These are phyloP conservation scores for Yponomeuta malinellus DNA, from an alignment of 2,888 invertebrate species.

Conservation along the genomic window DNA sequence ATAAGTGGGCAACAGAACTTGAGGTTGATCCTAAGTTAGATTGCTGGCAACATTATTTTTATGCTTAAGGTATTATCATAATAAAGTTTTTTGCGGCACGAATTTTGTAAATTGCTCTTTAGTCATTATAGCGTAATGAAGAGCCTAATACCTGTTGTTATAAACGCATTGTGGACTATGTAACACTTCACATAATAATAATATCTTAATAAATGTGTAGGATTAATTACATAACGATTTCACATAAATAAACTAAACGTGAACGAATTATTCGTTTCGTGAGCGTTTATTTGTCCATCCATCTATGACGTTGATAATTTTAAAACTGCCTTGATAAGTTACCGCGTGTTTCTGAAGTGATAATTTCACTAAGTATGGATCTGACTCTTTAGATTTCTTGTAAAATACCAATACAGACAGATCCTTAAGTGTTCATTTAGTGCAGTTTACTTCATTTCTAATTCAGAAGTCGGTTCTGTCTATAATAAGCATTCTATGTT, in stretches of 20 bases:
- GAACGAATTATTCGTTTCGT: neutral
- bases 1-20: neutral
- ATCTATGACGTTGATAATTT: neutral
- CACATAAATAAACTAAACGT: neutral
- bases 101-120: neutral
- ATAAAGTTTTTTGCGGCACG: neutral
- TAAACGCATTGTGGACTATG: neutral
- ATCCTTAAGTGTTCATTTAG: too few species aligned
- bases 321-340: neutral
- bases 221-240: neutral
- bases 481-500: neutral
- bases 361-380: too few species aligned
- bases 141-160: neutral
- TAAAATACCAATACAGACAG: too few species aligned
- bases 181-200: neutral
- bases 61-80: neutral
- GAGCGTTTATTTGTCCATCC: neutral
- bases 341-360: too few species aligned
- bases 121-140: neutral
- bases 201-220: neutral
- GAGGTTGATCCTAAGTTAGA: neutral
- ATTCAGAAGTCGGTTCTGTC: too few species aligned
- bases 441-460: too few species aligned
- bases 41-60: neutral
- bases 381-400: too few species aligned